These are phyloP conservation scores for Scomberomorus guttatus DNA, from an alignment of 2,797 vertebrate species.

Conservation along the genomic window DNA sequence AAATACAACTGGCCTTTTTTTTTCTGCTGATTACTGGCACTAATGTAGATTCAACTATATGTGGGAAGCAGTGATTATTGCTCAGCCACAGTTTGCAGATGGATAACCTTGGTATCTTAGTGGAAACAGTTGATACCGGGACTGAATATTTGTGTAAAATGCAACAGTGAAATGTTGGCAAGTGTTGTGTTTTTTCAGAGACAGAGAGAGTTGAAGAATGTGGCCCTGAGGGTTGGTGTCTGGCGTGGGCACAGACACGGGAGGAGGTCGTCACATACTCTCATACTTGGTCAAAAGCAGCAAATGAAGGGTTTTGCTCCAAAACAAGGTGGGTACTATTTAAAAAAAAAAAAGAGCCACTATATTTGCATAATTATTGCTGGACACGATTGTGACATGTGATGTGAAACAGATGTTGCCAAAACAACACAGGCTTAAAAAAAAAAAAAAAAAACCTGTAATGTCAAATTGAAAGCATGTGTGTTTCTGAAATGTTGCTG, in stretches of 20 bases:
- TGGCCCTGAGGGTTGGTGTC: slow-evolving; percentile 37
- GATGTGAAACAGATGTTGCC: slow-evolving; percentile 21
- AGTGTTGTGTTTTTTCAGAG: slow-evolving; percentile 29
- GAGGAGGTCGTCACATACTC: slow-evolving; percentile 7
- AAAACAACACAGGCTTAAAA: not conserved
- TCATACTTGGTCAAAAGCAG: slow-evolving; percentile 16
- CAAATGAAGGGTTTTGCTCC: not conserved
- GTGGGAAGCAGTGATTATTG: not conserved
- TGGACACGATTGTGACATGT: not conserved
- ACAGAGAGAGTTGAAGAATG: slow-evolving; percentile 45
- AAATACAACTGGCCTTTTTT: not conserved
- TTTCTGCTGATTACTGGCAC: not conserved
- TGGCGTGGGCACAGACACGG: slow-evolving; percentile 36
- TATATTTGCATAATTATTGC: not conserved
- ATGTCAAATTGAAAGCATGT: not conserved
- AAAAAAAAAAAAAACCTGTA: too few species aligned
- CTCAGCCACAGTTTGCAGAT: not conserved
- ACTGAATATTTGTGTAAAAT: not conserved
- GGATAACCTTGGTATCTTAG: not conserved
- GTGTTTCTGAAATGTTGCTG: not conserved
- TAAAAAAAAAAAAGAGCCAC: not conserved
- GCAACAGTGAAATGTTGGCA: slow-evolving; percentile 29
- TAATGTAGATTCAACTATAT: not conserved
- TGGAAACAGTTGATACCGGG: not conserved
- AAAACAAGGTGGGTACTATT: not conserved